Evolutionary conservation across 1,140 invertebrate species (phyloP).

Genomic region (Lasioglossum albipes): DNA sequence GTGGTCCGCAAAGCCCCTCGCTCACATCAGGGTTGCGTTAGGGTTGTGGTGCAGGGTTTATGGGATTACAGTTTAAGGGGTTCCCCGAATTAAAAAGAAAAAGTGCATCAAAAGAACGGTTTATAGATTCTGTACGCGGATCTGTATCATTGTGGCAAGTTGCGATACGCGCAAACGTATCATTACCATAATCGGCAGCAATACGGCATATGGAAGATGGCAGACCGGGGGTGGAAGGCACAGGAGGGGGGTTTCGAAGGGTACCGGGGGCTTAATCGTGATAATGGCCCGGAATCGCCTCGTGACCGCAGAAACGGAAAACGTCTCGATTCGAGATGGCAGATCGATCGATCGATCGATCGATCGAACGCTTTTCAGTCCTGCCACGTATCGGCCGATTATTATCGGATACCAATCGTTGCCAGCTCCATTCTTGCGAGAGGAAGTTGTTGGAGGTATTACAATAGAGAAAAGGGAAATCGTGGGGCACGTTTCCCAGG

Average conservation of each 20-base stretch:
- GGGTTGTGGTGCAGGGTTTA: too few species aligned
- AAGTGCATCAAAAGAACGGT: background rate
- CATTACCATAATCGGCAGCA: conserved; percentile 77
- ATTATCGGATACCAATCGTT: conserved; percentile 34
- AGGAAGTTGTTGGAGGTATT: conserved; percentile 8
- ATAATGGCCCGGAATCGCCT: conserved; percentile 73
- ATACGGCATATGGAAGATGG: conserved; percentile 57
- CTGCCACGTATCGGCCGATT: conserved; percentile 39
- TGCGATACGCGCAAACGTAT: conserved; percentile 76
- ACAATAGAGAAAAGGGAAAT: conserved; percentile 41
- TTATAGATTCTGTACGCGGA: conserved; percentile 42
- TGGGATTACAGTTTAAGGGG: conserved; percentile 18
- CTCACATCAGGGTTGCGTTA: too few species aligned
- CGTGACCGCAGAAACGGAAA: conserved; percentile 78
- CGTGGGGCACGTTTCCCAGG: background rate
- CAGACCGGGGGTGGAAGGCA: conserved; percentile 39
- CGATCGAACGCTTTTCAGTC: conserved; percentile 56
- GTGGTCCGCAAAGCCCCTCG: too few species aligned
- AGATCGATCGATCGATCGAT: conserved; percentile 62
- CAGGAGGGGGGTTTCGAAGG: conserved; percentile 21
- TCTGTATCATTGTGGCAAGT: conserved; percentile 76
- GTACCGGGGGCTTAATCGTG: conserved; percentile 74
- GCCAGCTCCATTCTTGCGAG: conserved; percentile 27
- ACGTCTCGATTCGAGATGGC: conserved; percentile 68
- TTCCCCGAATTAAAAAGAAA: background rate